Evolutionary conservation across 1,140 invertebrate genomes (phyloP).

Genomic region (Drosophila sturtevanti): DNA sequence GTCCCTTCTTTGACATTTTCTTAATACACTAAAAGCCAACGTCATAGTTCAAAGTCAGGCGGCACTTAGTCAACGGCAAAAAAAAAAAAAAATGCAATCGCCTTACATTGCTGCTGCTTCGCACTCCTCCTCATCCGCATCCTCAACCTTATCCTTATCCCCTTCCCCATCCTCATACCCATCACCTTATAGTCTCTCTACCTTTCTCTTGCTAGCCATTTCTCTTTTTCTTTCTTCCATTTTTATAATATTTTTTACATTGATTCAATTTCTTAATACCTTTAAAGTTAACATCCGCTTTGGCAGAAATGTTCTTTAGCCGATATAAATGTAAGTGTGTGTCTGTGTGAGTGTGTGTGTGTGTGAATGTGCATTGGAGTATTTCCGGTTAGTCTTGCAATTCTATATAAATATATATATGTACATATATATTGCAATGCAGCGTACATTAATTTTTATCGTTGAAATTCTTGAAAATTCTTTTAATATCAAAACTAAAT

Average conservation of each 20-base stretch:
- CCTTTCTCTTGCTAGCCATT: not conserved
- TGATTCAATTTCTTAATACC: conserved; percentile 81
- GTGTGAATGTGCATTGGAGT: conserved; percentile 15
- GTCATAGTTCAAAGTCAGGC: conserved; percentile 72
- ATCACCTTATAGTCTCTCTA: too few relatives aligned
- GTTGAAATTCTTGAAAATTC: not conserved
- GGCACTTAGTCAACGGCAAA: conserved; percentile 64
- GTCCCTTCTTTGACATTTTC: conserved; percentile 55
- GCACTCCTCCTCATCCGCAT: too few relatives aligned
- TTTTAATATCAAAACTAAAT: not conserved
- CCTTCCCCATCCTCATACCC: too few relatives aligned
- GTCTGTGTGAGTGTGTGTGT: not conserved
- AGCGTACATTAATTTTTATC: not conserved
- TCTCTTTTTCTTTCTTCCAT: conserved; percentile 18
- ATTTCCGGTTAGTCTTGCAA: conserved; percentile 35
- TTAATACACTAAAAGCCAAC: conserved; percentile 78
- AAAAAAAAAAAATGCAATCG: conserved; percentile 66
- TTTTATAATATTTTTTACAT: conserved; percentile 73
- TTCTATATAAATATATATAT: not conserved
- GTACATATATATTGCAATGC: not conserved
- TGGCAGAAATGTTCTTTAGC: conserved; percentile 50
- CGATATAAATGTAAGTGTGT: conserved; percentile 17
- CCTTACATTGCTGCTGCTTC: conserved; percentile 35
- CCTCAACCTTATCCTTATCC: too few relatives aligned
- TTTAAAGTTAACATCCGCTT: conserved; percentile 79